Evolutionary conservation across 2,113 vertebrate genomes (phyloP).

Genomic region (Oreochromis aureus): DNA sequence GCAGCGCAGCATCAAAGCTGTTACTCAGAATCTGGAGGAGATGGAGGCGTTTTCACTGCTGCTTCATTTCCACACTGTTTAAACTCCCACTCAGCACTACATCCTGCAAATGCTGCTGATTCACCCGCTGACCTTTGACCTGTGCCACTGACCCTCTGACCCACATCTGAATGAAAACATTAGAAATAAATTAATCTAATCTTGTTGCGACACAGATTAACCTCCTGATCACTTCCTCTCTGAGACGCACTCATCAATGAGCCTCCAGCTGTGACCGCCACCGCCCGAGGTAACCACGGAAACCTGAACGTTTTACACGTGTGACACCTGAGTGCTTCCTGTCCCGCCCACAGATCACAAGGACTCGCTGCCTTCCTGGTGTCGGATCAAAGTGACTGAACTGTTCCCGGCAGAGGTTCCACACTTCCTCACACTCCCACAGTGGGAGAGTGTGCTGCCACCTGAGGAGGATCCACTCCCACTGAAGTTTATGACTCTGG

Average conservation of each 20-base stretch:
- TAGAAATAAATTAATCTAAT: not conserved
- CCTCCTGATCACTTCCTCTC: not conserved
- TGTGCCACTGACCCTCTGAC: accelerated
- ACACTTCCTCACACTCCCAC: not conserved
- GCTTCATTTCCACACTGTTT: not conserved
- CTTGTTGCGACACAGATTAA: not conserved
- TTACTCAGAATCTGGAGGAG: not conserved
- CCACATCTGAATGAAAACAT: not conserved
- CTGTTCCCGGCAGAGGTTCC: not conserved
- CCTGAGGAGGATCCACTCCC: not conserved
- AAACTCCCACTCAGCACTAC: not conserved
- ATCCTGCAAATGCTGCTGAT: not conserved
- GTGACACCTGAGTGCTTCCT: not conserved
- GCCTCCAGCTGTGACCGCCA: not conserved
- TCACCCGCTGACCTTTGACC: not conserved
- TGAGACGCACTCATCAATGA: not conserved
- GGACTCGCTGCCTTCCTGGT: not conserved
- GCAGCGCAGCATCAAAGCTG: not conserved
- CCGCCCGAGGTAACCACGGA: accelerated
- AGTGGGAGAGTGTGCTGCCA: not conserved
- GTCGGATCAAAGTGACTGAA: accelerated
- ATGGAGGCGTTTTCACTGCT: not conserved
- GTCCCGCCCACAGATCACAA: not conserved
- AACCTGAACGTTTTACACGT: not conserved
- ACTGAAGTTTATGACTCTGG: not conserved